A percentile compares a stretch with the other conserved stretches of the same genome.
phyloP scores from a whole-genome alignment of 2,888 invertebrate species.

The Patella caerulea region DNA sequence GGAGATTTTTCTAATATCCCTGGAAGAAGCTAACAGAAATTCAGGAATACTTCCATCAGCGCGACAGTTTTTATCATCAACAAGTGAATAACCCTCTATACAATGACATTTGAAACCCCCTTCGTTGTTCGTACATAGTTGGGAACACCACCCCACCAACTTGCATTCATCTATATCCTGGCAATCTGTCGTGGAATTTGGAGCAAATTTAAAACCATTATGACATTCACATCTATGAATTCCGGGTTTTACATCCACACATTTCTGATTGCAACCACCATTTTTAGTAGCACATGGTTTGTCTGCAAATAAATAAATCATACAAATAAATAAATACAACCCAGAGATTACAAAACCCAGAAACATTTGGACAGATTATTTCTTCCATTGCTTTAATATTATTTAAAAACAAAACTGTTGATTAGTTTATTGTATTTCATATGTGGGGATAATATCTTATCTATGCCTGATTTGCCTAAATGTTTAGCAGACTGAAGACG shows the following conservation, averaged over 20 bases:
- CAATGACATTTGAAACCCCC: constrained; percentile 95
- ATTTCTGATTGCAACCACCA: constrained; percentile 88
- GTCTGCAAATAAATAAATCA: constrained; percentile 68
- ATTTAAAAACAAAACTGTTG: no score
- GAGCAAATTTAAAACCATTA: constrained; percentile 22
- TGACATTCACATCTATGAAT: constrained; percentile 26
- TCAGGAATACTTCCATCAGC: constrained; percentile 79
- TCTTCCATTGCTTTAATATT: no score
- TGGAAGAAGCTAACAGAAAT: constrained; percentile 87
- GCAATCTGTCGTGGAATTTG: constrained; percentile 28
- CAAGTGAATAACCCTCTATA: constrained; percentile 84
- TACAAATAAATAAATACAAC: no score
- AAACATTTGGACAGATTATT: no score
- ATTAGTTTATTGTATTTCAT: no score
- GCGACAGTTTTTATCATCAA: constrained; percentile 74
- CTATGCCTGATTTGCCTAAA: no score
- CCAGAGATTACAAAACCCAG: no score
- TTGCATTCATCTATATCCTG: constrained; percentile 89
- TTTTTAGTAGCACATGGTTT: constrained; percentile 75
- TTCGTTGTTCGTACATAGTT: constrained; percentile 90
- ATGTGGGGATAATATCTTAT: no score
- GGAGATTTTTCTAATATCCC: constrained; percentile 92
- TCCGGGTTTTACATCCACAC: constrained; percentile 84
- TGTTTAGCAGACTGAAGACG: no score
- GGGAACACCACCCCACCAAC: constrained; percentile 90